phyloP scores from a whole-genome alignment of 1,140 invertebrate species.

The Amyelois transitella region DNA sequence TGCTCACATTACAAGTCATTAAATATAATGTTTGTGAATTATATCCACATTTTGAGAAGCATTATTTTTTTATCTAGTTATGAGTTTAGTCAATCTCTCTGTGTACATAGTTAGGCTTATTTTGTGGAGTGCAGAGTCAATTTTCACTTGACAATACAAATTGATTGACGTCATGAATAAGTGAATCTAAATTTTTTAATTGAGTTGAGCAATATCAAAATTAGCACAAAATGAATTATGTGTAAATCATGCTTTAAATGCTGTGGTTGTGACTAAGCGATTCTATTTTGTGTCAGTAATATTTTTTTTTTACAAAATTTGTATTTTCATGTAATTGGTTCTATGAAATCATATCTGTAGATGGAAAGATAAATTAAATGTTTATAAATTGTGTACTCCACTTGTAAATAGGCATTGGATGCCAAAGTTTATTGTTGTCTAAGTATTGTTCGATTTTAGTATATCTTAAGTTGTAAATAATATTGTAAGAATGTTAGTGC shows the following conservation, averaged over 20 bases:
- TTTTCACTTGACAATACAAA: constrained; percentile 25
- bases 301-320: background rate
- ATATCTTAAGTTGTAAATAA: background rate
- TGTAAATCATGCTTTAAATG: constrained; percentile 19
- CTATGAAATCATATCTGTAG: background rate
- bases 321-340: background rate
- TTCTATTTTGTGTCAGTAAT: constrained; percentile 15
- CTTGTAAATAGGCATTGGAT: constrained; percentile 1
- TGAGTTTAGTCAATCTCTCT: background rate
- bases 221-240: constrained; percentile 25
- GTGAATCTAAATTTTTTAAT: background rate
- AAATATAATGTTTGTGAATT: background rate
- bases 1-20: background rate
- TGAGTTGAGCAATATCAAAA: constrained; percentile 13
- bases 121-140: constrained; percentile 19
- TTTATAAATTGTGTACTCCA: background rate
- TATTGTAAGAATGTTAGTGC: background rate
- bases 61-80: background rate
- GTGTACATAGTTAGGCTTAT: constrained; percentile 1
- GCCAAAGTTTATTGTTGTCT: constrained; percentile 1
- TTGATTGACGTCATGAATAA: background rate
- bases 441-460: background rate
- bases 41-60: background rate
- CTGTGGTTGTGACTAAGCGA: constrained; percentile 12
- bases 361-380: background rate